Evolutionary conservation across 2,113 vertebrate genomes (phyloP), one percentile per base, ranked within the genome.

Genomic region (Hyperopisus bebe): DNA sequence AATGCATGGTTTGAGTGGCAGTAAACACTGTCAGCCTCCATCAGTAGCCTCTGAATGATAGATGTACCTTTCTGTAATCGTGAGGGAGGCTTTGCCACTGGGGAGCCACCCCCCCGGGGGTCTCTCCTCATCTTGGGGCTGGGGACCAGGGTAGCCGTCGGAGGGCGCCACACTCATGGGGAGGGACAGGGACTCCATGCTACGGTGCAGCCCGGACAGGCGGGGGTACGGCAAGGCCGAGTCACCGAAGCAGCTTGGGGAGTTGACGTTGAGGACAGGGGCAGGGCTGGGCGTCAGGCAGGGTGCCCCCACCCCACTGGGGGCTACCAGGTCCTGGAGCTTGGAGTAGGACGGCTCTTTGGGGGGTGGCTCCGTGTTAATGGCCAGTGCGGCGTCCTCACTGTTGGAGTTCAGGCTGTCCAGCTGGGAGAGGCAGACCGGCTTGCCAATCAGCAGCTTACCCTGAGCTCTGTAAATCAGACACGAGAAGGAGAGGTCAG

Each of bases 181-280:
- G 91, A 98, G 96, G 35, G 97, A 96, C 89, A 99, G 95, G 3
- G 97, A 98, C 95, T 99, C 98, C 97, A 99, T 97, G 94, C 98
- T 99, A 91, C 98, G 97, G 92, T 99, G 98, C 90, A 99, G 95
- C 55, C 98, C 94, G 0, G 98, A 97, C 91, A 99, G 95, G 82
- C 98, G 97, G 82, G 98, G 94, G 93, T 98, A 97, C 94, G 98
- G 96, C 92, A 97, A 95, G 31, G 97, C 95, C 90, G 97, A 98
- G 85, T 95, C 92, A 0, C 91, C 96, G 94, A 98, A 99, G 94
- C 98, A 98, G 93, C 96, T 96, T 17, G 97, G 97, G 0, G 98
- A 98, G 95, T 98, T 99, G 91, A 99, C 97, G 89, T 98, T 98
- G 92, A 99, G 97, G 90, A 98, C 93, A n/a, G 98, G 98, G 46